Conservation (phyloP, 23 tunicate genomes). For the Phallusia fumigata region DNA sequence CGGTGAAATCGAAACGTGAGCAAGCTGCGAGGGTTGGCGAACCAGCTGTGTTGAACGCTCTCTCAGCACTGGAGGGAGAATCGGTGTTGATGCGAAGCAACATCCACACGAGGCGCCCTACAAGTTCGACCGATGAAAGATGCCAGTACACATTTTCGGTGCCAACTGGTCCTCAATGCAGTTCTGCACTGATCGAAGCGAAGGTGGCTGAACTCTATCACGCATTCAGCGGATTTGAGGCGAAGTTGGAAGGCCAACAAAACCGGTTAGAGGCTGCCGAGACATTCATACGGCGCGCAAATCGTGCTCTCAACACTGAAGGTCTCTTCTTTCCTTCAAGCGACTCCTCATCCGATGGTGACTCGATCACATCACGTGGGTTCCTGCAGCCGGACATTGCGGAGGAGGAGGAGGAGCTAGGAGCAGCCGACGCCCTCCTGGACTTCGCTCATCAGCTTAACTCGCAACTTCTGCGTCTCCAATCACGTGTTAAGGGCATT, state of each 20-base stretch:
- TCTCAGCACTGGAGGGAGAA: not conserved
- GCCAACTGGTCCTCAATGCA: not conserved
- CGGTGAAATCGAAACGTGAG: not conserved
- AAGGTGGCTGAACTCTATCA: not conserved
- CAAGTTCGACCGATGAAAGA: not conserved
- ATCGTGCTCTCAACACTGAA: not conserved
- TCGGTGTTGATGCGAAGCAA: not conserved
- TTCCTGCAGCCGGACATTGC: not conserved
- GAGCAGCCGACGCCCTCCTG: not conserved
- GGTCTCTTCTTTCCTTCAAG: not conserved
- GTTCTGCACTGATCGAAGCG: not conserved
- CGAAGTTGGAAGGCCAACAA: not conserved
- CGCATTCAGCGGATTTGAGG: not conserved
- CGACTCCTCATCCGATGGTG: not conserved
- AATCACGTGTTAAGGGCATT: not conserved
- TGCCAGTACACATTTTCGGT: not conserved
- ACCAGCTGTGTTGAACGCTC: not conserved
- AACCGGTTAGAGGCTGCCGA: constrained; percentile 1
- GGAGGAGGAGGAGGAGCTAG: not conserved
- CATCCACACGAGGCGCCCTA: not conserved
- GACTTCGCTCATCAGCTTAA: not conserved
- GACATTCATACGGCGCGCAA: not conserved
- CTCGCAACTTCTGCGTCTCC: constrained; percentile 2
- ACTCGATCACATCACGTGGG: not conserved
- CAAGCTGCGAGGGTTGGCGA: not conserved